Base-by-base conservation (phyloP, 2,888 invertebrate genomes). In the Drosophila atripex region DNA sequence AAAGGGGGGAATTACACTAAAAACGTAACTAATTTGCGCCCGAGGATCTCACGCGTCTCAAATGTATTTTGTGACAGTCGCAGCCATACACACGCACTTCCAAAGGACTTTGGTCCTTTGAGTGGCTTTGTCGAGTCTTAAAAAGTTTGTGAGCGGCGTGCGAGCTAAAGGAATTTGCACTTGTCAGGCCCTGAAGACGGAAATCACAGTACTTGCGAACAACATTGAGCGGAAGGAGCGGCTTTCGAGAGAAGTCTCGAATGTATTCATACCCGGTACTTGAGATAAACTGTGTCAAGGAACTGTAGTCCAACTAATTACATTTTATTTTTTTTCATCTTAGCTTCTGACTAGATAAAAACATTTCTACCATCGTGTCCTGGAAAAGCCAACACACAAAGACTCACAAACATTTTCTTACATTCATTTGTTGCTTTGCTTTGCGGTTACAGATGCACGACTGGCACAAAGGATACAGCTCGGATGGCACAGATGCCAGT, bases 1-100 rank as follows among this genome's bases (percentile, higher is more conserved):
- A 77, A 80, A 75, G 52, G 51, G 39, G 47, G 61, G 70, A 69
- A 82, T 84, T 78, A 68, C 70, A 73, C 85, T 80, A 74, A 85
- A 85, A 85, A 76, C 60, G 66, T 60, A 59, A 66, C 80, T 82
- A 87, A 82, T 87, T 80, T 78, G 68, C 52, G 60, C 68, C 73
- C 70, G 63, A 73, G 73, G 76, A 68, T 50, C 60, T 46, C 47
- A 53, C 30, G 51, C 50, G 28, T 46, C 76, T 60, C 61, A 35
- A 49, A 56, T 51, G 68, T 47, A 46, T 60, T 71, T 75, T 52
- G 35, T 49, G 25, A 68, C 65, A 51, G 59, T 41, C 51, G 18
- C 50, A 50, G 35, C 45, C 55, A 46, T 65, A 53, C 28, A 16
- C 47, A 30, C 47, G 3, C 47, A 49, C 49, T n/a, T 28, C 53